phyloP scores from a whole-genome alignment of 2,797 vertebrate genomes.

The Austrolebias charrua region DNA sequence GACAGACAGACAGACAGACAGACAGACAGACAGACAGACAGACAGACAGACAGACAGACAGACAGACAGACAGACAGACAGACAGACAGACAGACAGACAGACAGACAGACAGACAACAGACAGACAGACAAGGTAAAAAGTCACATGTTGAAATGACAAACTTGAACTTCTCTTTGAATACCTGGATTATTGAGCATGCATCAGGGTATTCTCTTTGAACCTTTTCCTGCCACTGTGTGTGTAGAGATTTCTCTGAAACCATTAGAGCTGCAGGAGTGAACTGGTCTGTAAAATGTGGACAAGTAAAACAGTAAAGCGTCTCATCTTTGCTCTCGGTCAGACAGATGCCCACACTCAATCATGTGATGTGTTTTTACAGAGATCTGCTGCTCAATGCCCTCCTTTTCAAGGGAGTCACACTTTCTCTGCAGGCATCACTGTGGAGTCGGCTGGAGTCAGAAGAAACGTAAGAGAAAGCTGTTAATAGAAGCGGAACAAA shows the following conservation, averaged over 20 bases:
- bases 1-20: no score
- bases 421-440: conserved; percentile 33
- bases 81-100: no score
- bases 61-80: no score
- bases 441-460: conserved; percentile 19
- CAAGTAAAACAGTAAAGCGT: not conserved
- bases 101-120: no score
- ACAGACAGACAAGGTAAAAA: no score
- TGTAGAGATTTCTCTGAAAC: no score
- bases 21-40: no score
- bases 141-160: no score
- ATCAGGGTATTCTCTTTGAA: not conserved
- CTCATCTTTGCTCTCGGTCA: conserved; percentile 25
- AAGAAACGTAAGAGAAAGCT: conserved; percentile 2
- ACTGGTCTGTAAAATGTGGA: not conserved
- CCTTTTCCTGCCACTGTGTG: not conserved
- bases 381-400: conserved; percentile 33
- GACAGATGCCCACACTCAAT: conserved; percentile 24
- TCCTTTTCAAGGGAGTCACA: conserved; percentile 42
- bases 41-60: no score
- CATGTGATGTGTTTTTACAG: conserved; percentile 44
- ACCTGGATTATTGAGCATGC: no score
- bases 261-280: not conserved
- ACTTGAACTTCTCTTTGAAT: not conserved
- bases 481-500: conserved; percentile 13